Evolutionary conservation across 2,113 vertebrate species (phyloP).

Genomic region (Sterrhoptilus dennistouni): DNA sequence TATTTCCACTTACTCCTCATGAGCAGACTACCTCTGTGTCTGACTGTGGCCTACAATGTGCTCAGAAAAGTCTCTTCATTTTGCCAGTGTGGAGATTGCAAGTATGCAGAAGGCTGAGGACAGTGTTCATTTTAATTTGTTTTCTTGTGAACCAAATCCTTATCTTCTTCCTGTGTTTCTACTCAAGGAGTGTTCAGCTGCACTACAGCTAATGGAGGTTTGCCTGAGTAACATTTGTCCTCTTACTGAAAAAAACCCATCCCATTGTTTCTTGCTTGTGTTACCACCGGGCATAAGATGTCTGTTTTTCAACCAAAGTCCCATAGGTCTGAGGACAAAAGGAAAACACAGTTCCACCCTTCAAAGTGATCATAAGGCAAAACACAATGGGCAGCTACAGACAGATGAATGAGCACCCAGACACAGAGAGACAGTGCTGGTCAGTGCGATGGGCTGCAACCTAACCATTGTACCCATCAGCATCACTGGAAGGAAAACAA

Average conservation of each 20-base stretch:
- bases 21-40: not conserved
- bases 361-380: not conserved
- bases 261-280: not conserved
- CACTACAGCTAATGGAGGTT: not conserved
- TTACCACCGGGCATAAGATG: not conserved
- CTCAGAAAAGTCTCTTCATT: not conserved
- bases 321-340: constrained; percentile 7
- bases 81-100: not conserved
- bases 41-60: not conserved
- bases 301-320: not conserved
- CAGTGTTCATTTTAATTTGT: not conserved
- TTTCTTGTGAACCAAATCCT: not conserved
- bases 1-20: not conserved
- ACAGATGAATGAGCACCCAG: not conserved
- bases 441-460: not conserved
- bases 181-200: not conserved
- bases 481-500: constrained; percentile 4
- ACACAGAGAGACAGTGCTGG: not conserved
- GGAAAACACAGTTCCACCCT: not conserved
- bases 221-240: not conserved
- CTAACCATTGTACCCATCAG: not conserved
- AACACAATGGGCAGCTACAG: constrained; percentile 16
- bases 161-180: not conserved
- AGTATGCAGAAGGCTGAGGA: not conserved
- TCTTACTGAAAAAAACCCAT: not conserved